These are phyloP conservation scores for Macquaria australasica DNA, from an alignment of 2,113 vertebrate species.

Conservation along the genomic window DNA sequence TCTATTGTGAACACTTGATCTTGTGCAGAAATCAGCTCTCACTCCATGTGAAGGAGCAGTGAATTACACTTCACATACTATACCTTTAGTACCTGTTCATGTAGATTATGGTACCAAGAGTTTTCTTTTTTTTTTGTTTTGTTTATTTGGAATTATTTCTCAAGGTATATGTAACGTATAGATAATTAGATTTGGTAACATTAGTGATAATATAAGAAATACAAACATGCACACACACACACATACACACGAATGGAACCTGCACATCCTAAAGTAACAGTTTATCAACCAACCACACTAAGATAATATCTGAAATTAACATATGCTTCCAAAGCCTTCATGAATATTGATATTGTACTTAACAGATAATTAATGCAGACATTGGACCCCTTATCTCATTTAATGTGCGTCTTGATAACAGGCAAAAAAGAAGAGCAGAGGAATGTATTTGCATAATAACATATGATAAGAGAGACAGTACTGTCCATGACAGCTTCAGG, in stretches of 20 bases:
- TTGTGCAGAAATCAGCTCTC: constrained; percentile 8
- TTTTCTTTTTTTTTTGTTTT: not conserved
- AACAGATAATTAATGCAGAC: constrained; percentile 19
- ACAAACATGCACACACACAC: not conserved
- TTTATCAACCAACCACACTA: not conserved
- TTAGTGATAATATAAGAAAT: not conserved
- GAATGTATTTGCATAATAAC: not conserved
- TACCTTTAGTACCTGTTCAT: not conserved
- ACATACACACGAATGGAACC: not conserved
- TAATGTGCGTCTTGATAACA: not conserved
- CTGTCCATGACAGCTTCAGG: not conserved
- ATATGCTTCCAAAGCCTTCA: not conserved
- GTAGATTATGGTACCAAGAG: not conserved
- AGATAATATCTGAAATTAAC: constrained; percentile 1
- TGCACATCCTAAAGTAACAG: not conserved
- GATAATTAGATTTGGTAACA: not conserved
- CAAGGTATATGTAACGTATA: not conserved
- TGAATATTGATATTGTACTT: constrained; percentile 27
- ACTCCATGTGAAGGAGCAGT: constrained; percentile 15
- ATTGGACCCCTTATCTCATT: not conserved
- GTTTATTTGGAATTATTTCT: not conserved
- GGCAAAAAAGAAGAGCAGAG: not conserved
- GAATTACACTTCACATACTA: constrained; percentile 4
- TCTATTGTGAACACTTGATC: constrained; percentile 54
- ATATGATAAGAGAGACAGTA: not conserved